These are phyloP conservation scores for Etia nguti DNA, from an alignment of 2,113 vertebrate genomes.

Conservation along the genomic window DNA sequence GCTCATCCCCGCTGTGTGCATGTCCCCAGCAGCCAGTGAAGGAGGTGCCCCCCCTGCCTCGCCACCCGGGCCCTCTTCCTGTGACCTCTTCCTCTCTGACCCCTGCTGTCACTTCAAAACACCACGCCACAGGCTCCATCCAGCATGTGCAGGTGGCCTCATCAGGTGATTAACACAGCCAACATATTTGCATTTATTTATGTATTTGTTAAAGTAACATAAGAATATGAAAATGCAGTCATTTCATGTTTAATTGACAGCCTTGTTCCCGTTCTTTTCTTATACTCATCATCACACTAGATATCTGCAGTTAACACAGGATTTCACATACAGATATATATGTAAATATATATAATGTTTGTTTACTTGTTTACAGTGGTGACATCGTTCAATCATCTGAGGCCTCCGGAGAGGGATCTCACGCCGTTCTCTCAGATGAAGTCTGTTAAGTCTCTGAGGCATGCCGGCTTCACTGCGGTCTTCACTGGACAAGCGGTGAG, in stretches of 20 bases:
- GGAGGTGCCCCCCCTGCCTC: slow-evolving; percentile 64
- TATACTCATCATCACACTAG: background rate
- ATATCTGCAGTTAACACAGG: background rate
- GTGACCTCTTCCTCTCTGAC: slow-evolving; percentile 9
- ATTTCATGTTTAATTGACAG: background rate
- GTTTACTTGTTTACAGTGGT: slow-evolving; percentile 50
- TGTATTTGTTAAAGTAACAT: background rate
- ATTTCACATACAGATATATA: background rate
- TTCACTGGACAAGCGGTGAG: slow-evolving; percentile 65
- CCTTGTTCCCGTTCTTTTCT: background rate
- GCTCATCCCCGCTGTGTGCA: slow-evolving; percentile 12
- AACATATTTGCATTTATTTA: background rate
- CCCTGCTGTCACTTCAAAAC: slow-evolving; percentile 3
- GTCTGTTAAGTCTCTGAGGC: slow-evolving; percentile 59
- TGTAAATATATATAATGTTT: background rate
- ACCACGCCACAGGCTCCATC: slow-evolving; percentile 36
- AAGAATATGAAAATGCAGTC: background rate
- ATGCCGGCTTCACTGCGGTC: slow-evolving; percentile 61
- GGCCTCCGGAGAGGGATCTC: slow-evolving; percentile 50
- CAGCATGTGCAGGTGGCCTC: slow-evolving; percentile 69
- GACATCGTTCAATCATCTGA: slow-evolving; percentile 62
- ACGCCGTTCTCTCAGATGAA: slow-evolving; percentile 60
- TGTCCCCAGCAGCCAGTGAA: slow-evolving; percentile 69
- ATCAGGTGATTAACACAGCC: slow-evolving; percentile 50
- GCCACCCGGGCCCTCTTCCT: slow-evolving; percentile 13